A percentile compares a stretch with the other conserved stretches of the same genome.
These are phyloP conservation scores for Apomyelois bistriatella DNA, from an alignment of 2,888 invertebrate genomes.

Conservation along the genomic window DNA sequence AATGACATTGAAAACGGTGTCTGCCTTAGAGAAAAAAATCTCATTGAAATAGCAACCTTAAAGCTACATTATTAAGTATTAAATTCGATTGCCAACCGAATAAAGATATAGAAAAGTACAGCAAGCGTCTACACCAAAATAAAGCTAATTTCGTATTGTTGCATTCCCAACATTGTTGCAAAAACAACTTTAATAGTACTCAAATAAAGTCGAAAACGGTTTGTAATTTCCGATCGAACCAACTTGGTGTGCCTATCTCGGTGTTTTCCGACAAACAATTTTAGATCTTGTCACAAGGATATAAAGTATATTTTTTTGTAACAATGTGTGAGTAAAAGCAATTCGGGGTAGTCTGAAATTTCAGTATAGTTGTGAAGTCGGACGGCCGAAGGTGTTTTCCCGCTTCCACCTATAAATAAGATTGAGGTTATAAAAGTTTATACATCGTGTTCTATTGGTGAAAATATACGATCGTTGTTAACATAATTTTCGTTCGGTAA, in stretches of 20 bases:
- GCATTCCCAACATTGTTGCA: conserved; percentile 8
- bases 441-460: conserved; percentile 4
- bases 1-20: conserved; percentile 2
- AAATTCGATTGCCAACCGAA: not conserved
- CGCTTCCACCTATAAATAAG: conserved; percentile 15
- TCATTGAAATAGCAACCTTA: not conserved
- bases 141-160: conserved; percentile 20
- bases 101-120: conserved; percentile 2
- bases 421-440: conserved; percentile 13
- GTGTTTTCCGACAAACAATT: not conserved
- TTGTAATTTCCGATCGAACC: not conserved
- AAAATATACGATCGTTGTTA: not conserved
- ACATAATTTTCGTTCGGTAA: not conserved
- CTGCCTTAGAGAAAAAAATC: not conserved
- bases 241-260: not conserved
- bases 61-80: not conserved
- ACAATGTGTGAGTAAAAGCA: conserved; percentile 8
- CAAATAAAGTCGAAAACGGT: not conserved
- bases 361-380: conserved; percentile 42
- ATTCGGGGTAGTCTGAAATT: conserved; percentile 28
- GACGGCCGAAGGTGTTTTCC: conserved; percentile 36
- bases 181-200: conserved; percentile 4
- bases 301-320: not conserved
- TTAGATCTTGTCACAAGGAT: not conserved
- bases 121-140: conserved; percentile 17